A percentile compares a stretch with the other conserved stretches of the same genome.
Evolutionary conservation across 2,113 vertebrate genomes (phyloP).

Genomic region (Xenotilapia flavipinnis): DNA sequence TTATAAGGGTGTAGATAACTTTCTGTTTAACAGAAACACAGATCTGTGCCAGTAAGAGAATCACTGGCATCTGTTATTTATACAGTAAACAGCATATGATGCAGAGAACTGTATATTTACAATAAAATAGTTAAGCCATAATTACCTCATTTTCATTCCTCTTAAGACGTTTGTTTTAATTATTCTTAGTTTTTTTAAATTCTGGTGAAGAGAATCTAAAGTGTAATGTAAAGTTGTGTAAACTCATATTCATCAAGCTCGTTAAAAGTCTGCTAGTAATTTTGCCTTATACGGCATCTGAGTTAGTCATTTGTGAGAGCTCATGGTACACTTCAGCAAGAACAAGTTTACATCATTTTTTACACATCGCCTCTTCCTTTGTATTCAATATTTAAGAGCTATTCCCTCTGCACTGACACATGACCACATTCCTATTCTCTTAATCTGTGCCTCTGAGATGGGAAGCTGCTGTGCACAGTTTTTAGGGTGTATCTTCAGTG

Average conservation of each 20-base stretch:
- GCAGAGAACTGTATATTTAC: not conserved
- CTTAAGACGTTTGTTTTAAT: not conserved
- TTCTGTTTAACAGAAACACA: not conserved
- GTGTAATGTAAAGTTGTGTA: not conserved
- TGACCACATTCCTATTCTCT: constrained; percentile 3
- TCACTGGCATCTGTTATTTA: not conserved
- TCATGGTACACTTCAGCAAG: not conserved
- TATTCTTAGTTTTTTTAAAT: not conserved
- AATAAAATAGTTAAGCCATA: not conserved
- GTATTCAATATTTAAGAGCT: constrained; percentile 3
- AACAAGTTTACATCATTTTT: not conserved
- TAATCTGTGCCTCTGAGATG: constrained; percentile 21
- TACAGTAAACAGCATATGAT: not conserved
- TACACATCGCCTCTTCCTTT: constrained; percentile 2
- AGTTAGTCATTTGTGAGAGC: not conserved
- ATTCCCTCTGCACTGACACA: not conserved
- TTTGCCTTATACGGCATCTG: not conserved
- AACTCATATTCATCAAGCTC: not conserved
- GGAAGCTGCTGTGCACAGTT: constrained; percentile 18
- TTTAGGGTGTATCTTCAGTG: constrained; percentile 50
- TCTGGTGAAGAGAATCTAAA: not conserved
- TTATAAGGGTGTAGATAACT: not conserved
- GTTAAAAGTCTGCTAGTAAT: not conserved
- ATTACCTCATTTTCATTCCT: not conserved
- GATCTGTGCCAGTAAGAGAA: not conserved